Base-by-base conservation (phyloP, 2,888 invertebrate genomes). In the Phlogophora meticulosa region DNA sequence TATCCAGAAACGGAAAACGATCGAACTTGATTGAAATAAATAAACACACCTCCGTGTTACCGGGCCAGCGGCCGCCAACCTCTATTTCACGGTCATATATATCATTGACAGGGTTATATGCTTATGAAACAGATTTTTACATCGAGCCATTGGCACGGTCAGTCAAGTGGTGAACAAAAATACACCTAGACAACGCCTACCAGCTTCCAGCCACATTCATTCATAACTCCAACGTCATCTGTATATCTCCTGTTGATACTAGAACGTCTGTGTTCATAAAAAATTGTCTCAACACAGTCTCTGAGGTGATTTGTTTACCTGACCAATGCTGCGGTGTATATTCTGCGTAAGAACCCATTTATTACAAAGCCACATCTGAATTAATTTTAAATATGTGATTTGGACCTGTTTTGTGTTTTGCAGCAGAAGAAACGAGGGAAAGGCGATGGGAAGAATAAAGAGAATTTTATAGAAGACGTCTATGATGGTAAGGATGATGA, bases 141-240 rank as follows among this genome's bases (percentile, higher is more conserved):
- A 91, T 88, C 86, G 82, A 85, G 85, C 90, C 87, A 93, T 93
- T 92, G 92, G 91, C 93, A 91, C 89, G 85, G 87, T 76, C 81
- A 81, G 88, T 94, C 94, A 93, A 94, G 95, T 92, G 93, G 89
- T 76, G 88, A 87, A 92, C 91, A 87, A 89, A 93, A 94, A 94
- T 94, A 95, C 88, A 89, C 81, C 86, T 90, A 93, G 91, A 92
- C 92, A 89, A 87, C 91, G 91, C 91, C 90, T 90, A 89, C 91
- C 87, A 84, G 82, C 69, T 82, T 88, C 90, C 87, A 84, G 82
- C 69, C 82, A 79, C 85, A 87, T 87, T 88, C 95, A 94, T 94
- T 93, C 93, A 93, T 91, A 89, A 88, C 80, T 82, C 84, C 81
- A 77, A 89, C 91, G 91, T 91, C 91, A 79, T 80, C 84, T 82